Base-by-base conservation (phyloP, 2,113 vertebrate genomes). In the Percina caprodes region DNA sequence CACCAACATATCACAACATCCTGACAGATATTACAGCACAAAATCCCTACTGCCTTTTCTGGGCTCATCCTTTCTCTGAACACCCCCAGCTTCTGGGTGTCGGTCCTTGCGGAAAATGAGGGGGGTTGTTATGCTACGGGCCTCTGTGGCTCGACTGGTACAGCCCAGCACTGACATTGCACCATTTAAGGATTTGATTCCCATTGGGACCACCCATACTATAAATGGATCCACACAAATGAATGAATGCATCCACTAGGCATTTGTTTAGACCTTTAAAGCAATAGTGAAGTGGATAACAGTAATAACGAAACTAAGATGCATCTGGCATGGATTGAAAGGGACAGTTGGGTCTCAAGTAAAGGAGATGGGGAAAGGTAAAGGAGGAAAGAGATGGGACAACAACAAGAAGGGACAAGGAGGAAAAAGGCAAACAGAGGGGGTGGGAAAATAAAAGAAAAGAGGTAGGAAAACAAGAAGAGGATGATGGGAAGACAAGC, bases 101-200 rank as follows among this genome's bases (percentile, higher is more conserved):
- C 63, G 0, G 61, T 54, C 61, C 70, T 66, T 66, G 74, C 87
- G 88, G 86, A 92, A 90, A 90, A 79, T 80, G 23, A 72, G 79
- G 80, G 87, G 77, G 76, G 71, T 23, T 80, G 79, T 84, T 81
- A 66, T 26, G 75, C 46, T 79, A 52, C 74, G 15, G 67, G 69
- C 73, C 74, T 78, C 63, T 79, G 77, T 2, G 9, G 54, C 73
- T 80, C 52, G 10, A 79, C 79, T 83, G 87, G 82, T 85, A 79
- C 79, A 66, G 74, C 79, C 63, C 82, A 83, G 84, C 82, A 88
- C 89, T 77, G 85, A 83, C 88, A 83, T 10, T 90, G 83, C 79
- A 92, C 88, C 91, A 90, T 92, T 89, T 92, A 93, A 90, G 91
- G 91, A 85, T 89, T 74, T 91, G 88, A 89, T 87, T 91, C 90